A percentile compares a stretch with the other conserved stretches of the same genome.
Evolutionary conservation across 2,888 invertebrate species (phyloP).

Genomic region (Limenitis camilla): DNA sequence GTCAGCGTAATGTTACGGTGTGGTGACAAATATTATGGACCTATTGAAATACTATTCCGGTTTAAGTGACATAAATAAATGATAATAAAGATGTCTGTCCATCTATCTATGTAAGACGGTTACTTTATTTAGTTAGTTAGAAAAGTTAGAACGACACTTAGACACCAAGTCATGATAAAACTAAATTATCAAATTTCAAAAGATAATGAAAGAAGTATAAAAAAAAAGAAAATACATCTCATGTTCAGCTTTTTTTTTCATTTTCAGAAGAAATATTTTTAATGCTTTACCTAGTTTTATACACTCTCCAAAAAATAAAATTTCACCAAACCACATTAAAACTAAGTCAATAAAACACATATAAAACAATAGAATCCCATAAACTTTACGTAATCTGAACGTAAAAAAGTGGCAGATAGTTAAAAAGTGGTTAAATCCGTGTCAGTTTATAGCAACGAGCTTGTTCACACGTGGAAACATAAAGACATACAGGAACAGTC

Average conservation of each 20-base stretch:
- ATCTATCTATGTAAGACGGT: too few species aligned
- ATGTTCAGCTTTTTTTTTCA: too few species aligned
- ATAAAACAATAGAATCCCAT: constrained; percentile 1
- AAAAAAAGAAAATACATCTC: too few species aligned
- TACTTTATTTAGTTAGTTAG: too few species aligned
- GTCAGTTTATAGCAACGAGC: constrained; percentile 17
- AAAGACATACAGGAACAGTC: too few species aligned
- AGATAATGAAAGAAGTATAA: too few species aligned
- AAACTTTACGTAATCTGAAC: constrained; percentile 12
- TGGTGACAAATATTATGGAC: constrained; percentile 16
- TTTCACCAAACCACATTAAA: constrained; percentile 8
- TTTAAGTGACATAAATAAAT: constrained; percentile 8
- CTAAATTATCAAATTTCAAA: too few species aligned
- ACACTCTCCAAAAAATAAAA: not conserved
- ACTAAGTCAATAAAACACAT: constrained; percentile 7
- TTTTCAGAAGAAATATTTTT: too few species aligned
- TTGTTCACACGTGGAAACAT: too few species aligned
- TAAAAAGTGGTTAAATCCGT: constrained; percentile 15
- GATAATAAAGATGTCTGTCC: too few species aligned
- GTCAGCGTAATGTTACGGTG: constrained; percentile 19
- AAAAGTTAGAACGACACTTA: too few species aligned
- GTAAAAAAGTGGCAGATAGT: not conserved
- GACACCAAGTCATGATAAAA: too few species aligned
- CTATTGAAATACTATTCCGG: constrained; percentile 16
- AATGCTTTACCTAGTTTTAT: not conserved